These are phyloP conservation scores for Eolophus roseicapilla DNA, from an alignment of 2,113 vertebrate genomes.

Conservation along the genomic window DNA sequence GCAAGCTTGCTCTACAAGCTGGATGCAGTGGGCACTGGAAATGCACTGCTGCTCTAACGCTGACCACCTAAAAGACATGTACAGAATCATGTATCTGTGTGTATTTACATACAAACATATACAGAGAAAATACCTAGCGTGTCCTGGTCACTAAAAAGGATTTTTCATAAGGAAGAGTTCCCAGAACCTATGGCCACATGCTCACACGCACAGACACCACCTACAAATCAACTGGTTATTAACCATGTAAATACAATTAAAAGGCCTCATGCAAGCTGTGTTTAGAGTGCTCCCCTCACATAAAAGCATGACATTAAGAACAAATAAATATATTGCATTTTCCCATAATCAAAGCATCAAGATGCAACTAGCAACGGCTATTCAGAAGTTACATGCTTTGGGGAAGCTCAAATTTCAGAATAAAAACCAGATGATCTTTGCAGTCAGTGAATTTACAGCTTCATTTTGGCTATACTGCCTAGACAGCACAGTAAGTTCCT, in stretches of 20 bases:
- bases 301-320: not conserved
- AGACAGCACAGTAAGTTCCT: not conserved
- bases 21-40: not conserved
- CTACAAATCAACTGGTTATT: not conserved
- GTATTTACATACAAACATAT: accelerated
- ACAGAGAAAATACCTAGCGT: not conserved
- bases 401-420: not conserved
- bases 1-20: not conserved
- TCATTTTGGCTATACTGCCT: not conserved
- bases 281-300: not conserved
- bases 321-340: not conserved
- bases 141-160: not conserved
- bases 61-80: not conserved
- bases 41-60: not conserved
- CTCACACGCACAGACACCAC: not conserved
- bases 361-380: not conserved
- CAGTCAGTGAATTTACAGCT: not conserved
- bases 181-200: not conserved
- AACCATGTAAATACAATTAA: not conserved
- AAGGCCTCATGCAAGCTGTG: not conserved
- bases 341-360: not conserved
- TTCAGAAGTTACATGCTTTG: not conserved
- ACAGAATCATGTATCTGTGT: not conserved
- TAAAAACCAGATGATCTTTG: not conserved
- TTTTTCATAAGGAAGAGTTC: not conserved